phyloP scores from a whole-genome alignment of 2,797 vertebrate genomes.

The Pseudochirops corinnae region DNA sequence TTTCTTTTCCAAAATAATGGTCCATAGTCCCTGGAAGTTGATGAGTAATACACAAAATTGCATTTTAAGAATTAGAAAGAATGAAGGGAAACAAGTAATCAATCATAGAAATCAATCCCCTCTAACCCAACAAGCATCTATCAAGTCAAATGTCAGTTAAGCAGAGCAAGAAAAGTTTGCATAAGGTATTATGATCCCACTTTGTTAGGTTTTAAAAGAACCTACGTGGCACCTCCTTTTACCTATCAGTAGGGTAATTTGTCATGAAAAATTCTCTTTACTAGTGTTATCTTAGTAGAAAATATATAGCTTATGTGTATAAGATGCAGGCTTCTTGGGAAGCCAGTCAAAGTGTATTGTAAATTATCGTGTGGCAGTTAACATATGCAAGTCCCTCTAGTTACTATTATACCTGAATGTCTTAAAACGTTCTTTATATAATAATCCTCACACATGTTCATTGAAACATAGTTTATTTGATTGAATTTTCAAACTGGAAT shows the following conservation, averaged over 20 bases:
- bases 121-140: neutral
- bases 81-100: neutral
- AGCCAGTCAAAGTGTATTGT: neutral
- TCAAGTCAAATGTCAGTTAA: neutral
- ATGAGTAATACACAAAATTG: neutral
- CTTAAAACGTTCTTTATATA: accelerated
- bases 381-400: accelerated
- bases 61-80: slow-evolving; percentile 36
- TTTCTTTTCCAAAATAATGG: neutral
- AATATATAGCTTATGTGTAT: neutral
- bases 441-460: accelerated
- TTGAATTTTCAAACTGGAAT: neutral
- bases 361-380: neutral
- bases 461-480: neutral
- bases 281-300: neutral
- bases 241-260: accelerated
- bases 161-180: neutral
- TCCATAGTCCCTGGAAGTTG: neutral
- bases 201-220: neutral
- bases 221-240: accelerated
- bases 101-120: neutral
- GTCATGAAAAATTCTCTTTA: neutral
- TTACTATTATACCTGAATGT: accelerated
- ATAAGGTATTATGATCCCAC: neutral
- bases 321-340: neutral